Percentiles rank a stretch among this genome's conserved stretches.
Conservation (phyloP, 2,113 vertebrate species). For the Ctenomys sociabilis region DNA sequence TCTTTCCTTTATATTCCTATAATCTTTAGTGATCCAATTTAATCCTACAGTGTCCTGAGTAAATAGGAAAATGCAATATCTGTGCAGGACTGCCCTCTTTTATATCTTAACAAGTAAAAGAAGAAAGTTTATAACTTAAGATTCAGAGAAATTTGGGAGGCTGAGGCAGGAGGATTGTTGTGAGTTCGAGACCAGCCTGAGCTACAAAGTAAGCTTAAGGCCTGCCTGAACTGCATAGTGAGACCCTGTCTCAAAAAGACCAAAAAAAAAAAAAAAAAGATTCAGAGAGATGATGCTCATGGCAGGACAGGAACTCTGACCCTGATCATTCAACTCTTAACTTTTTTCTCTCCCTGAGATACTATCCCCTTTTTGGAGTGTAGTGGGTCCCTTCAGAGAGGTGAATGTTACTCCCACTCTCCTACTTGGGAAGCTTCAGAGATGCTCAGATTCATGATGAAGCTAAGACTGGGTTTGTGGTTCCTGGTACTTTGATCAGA, state of each 20-base stretch:
- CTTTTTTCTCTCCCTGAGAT: background rate
- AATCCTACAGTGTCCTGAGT: background rate
- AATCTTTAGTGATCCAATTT: background rate
- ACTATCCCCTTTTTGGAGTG: background rate
- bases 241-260: no score
- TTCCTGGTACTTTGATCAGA: constrained; percentile 32
- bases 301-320: background rate
- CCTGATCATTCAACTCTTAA: background rate
- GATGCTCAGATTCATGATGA: background rate
- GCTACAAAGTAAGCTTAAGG: no score
- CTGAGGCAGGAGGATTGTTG: no score
- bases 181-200: no score
- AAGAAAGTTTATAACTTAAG: background rate
- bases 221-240: no score
- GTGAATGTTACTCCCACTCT: background rate
- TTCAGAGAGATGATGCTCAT: background rate
- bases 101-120: background rate
- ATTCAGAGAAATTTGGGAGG: background rate
- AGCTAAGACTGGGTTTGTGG: background rate
- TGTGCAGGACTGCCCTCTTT: background rate
- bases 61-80: background rate
- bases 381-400: background rate
- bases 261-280: no score
- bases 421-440: background rate
- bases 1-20: background rate